Base-by-base conservation (phyloP, 2,888 invertebrate genomes). In the Lycaena phlaeas region DNA sequence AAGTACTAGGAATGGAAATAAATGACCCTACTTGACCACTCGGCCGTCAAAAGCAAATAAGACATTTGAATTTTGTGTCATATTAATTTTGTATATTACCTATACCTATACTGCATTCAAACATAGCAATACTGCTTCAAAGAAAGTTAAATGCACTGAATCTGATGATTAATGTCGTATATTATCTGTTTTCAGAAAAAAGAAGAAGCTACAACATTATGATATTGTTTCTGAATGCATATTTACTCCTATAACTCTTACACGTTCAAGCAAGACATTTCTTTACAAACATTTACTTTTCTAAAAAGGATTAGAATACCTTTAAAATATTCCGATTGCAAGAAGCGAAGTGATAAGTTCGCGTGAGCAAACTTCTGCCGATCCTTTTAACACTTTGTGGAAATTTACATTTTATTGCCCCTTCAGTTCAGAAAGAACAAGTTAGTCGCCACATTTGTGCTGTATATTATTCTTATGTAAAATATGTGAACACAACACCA, bases 361-460 rank as follows among this genome's bases (percentile, higher is more conserved):
- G 12, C 34, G 25, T 26, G 26, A 18, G 26, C 9, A 38, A 31
- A 38, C 38, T 38, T 38, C 29, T 42, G 18, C 27, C 36, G 41
- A 25, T 37, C 41, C 41, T 36, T 40, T 40, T 40, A 40, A 40
- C 40, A 40, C 40, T 40, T 40, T 40, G 40, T 27, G 40, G 34
- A 26, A 27, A 40, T 40, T 40, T 40, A 40, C 40, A 40, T 40
- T 40, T 40, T 40, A 40, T 40, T 40, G 40, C 40, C 14, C 39
- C 26, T 26, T 31, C 31, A 30, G 6, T 26, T 31, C 17, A 10
- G 26, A 36, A 36, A 26, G 36, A 40, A 12, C 26, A 18, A 40
- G 15, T 40, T 31, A 31, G 30, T 40, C 26, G 40, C 27, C 26
- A 40, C 40, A 40, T 40, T 40, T 12, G 11, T 18, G 18, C 12